A percentile compares a stretch with the other conserved stretches of the same genome.
Evolutionary conservation across 2,888 invertebrate genomes (phyloP).

Genomic region (Acholoe squamosa): DNA sequence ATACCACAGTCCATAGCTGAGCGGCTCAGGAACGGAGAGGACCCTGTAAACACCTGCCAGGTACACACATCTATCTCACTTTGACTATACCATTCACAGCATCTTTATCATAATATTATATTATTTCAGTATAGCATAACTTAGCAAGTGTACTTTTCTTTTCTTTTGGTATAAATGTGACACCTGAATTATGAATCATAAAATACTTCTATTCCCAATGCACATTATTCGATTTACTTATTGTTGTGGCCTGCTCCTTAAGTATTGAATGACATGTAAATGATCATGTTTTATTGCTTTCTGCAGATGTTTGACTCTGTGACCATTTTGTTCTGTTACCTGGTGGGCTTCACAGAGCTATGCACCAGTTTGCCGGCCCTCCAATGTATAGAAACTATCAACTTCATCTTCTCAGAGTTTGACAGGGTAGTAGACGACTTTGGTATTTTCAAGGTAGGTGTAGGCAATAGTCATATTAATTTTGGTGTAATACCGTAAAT

Average conservation of each 20-base stretch:
- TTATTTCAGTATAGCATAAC: too few relatives aligned
- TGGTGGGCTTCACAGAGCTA: constrained; percentile 87
- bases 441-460: constrained; percentile 91
- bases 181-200: too few relatives aligned
- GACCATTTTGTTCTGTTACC: constrained; percentile 91
- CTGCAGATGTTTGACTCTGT: constrained; percentile 90
- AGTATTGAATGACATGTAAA: too few relatives aligned
- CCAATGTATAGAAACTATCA: constrained; percentile 93
- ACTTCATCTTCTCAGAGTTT: constrained; percentile 92
- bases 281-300: constrained; percentile 16
- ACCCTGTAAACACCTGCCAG: constrained; percentile 91
- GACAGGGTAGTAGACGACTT: constrained; percentile 92
- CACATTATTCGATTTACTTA: too few relatives aligned
- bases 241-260: too few relatives aligned
- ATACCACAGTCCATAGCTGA: constrained; percentile 94
- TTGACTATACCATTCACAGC: too few relatives aligned
- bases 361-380: constrained; percentile 87
- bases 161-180: too few relatives aligned
- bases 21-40: constrained; percentile 89
- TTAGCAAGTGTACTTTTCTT: too few relatives aligned
- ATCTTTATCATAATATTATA: too few relatives aligned
- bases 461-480: not conserved
- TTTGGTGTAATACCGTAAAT: too few relatives aligned
- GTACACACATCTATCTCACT: too few relatives aligned
- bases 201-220: too few relatives aligned